phyloP scores from a whole-genome alignment of 2,888 invertebrate genomes.

The Lasioglossum malachurum region DNA sequence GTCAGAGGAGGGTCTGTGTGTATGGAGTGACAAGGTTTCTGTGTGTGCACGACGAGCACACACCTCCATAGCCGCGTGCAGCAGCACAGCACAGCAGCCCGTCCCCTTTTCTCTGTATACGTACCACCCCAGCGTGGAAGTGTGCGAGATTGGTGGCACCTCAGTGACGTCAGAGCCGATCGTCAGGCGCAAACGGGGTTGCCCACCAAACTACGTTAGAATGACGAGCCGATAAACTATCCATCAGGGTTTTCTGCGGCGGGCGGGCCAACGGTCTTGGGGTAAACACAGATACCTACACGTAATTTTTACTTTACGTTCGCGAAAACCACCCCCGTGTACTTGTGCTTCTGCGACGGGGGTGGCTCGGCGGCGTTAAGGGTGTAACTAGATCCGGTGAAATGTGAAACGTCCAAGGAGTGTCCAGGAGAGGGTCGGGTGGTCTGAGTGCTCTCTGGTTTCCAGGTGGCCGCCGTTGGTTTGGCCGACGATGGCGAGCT shows the following conservation, averaged over 20 bases:
- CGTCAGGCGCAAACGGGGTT: slow-evolving; percentile 72
- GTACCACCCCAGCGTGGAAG: slow-evolving; percentile 33
- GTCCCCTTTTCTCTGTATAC: slow-evolving; percentile 40
- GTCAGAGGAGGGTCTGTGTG: slow-evolving; percentile 22
- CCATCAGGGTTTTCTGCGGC: slow-evolving; percentile 66
- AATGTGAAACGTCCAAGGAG: slow-evolving; percentile 8
- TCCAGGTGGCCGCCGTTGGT: slow-evolving; percentile 58
- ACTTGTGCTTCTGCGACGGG: background rate
- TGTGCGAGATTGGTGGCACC: slow-evolving; percentile 57
- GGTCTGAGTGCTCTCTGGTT: slow-evolving; percentile 32
- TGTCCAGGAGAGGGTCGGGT: slow-evolving; percentile 20
- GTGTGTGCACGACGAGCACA: slow-evolving; percentile 31
- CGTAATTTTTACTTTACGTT: background rate
- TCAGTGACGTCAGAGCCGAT: slow-evolving; percentile 71
- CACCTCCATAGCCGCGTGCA: slow-evolving; percentile 8
- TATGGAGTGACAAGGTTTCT: background rate
- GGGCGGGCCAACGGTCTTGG: slow-evolving; percentile 70
- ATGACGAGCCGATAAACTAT: slow-evolving; percentile 74
- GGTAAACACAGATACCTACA: slow-evolving; percentile 61
- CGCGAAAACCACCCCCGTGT: background rate
- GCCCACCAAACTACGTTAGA: slow-evolving; percentile 73
- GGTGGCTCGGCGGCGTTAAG: background rate
- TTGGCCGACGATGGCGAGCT: slow-evolving; percentile 77
- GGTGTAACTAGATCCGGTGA: background rate
- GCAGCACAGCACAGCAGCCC: slow-evolving; percentile 37